Percentiles rank a stretch among this genome's conserved stretches.
phyloP scores from a whole-genome alignment of 2,797 vertebrate species.

The Ataeniobius toweri region DNA sequence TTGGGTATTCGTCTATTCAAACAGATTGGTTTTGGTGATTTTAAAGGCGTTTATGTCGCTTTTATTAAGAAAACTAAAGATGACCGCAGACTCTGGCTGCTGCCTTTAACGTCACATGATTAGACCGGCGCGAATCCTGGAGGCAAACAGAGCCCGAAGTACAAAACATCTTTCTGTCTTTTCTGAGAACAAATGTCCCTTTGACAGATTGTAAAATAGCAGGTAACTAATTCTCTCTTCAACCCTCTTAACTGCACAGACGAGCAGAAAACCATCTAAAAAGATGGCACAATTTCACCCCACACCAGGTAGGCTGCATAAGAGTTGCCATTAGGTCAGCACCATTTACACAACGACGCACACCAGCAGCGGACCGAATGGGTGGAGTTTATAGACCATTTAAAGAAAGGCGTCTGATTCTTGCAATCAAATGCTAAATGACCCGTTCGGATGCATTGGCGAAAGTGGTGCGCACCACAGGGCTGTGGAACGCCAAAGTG shows the following conservation, averaged over 20 bases:
- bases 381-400: neutral
- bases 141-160: neutral
- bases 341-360: neutral
- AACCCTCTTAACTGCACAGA: neutral
- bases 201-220: neutral
- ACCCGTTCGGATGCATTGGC: no score
- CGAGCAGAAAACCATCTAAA: neutral
- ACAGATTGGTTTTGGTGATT: neutral
- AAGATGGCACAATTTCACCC: neutral
- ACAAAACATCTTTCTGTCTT: neutral
- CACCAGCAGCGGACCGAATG: neutral
- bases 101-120: slow-evolving; percentile 4
- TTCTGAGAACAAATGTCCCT: neutral
- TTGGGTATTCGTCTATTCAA: neutral
- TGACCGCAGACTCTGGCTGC: neutral
- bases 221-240: neutral
- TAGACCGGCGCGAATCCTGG: slow-evolving; percentile 2
- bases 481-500: no score
- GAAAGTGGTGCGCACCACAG: no score
- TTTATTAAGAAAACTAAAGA: neutral
- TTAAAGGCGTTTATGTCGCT: neutral
- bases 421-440: neutral
- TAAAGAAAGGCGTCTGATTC: neutral
- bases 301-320: neutral
- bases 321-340: neutral